Evolutionary conservation across 2,797 vertebrate species (phyloP), one percentile per base, ranked within the genome.

Genomic region (Urosaurus nigricauda): DNA sequence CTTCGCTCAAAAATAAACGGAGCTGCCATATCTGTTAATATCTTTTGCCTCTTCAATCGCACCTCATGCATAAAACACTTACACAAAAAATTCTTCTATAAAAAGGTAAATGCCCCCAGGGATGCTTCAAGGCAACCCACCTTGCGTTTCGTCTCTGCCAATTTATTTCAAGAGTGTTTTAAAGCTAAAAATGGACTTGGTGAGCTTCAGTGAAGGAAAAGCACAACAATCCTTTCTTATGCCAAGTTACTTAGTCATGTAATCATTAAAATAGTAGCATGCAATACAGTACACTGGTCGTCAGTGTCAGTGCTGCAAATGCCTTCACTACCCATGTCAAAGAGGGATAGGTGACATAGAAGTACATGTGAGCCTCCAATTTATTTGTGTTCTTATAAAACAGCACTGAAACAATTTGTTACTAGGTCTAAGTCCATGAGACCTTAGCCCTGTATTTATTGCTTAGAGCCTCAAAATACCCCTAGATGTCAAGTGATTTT

Each of bases 131-230:
- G 47, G 73, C 12, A n/a, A 14, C 13, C 71, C 81, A 84, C 71
- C n/a, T 83, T 88, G n/a, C 47, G 65, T 88, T n/a, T 29, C 60
- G n/a, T 86, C 70, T 56, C 5, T 86, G 58, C 43, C 53, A 77
- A 86, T 89, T 86, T 86, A 51, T 82, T 89, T 89, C 79, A 86
- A 75, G 37, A 17, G 35, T 65, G 26, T 37, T 51, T 73, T 53
- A 53, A 56, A 71, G 73, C 47, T 68, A 40, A 80, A 24, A 63
- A 65, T 53, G 26, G 24, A 43, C 12, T 13, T 58, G 32, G 35
- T 75, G 56, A 89, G 85, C 70, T 56, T 89, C 68, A 63, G 32
- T 16, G n/a, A 81, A 74, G 78, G n/a, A 53, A 85, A 26, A 35
- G 29, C 13, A 6, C 24, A 60, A 29, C 29, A 47, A 0, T 68